A percentile compares a stretch with the other conserved stretches of the same genome.
Conservation (phyloP, 2,113 vertebrate species). For the Albula goreensis region DNA sequence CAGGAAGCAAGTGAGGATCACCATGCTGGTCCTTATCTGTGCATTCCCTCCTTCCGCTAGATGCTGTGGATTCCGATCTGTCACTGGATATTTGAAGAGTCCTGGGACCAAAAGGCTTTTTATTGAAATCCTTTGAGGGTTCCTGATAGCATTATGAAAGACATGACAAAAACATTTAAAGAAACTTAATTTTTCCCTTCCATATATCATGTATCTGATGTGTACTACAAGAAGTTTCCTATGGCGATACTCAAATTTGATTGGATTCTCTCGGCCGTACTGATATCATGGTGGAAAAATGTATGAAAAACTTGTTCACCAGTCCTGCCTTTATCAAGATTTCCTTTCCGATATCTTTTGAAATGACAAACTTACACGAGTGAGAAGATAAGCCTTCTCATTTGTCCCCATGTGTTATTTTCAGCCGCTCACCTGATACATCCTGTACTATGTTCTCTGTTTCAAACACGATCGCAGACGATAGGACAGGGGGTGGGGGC, state of each 20-base stretch:
- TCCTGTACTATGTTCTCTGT: neutral
- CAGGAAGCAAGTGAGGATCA: neutral
- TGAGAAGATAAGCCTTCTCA: slow-evolving; percentile 5
- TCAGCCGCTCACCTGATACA: neutral
- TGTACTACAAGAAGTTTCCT: neutral
- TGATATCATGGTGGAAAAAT: neutral
- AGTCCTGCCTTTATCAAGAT: neutral
- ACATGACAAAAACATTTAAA: neutral
- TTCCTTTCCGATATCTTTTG: neutral
- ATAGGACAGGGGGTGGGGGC: slow-evolving; percentile 32
- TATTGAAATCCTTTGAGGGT: neutral
- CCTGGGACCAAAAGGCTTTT: neutral
- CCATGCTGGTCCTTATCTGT: neutral
- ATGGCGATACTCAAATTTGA: neutral
- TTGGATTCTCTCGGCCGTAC: neutral
- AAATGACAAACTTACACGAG: neutral
- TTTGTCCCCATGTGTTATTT: neutral
- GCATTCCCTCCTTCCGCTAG: neutral
- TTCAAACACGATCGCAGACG: neutral
- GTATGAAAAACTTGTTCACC: neutral
- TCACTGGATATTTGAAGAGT: neutral
- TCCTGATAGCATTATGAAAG: neutral
- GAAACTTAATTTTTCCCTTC: neutral
- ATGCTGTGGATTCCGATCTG: neutral
- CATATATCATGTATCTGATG: neutral